A percentile compares a stretch with the other conserved stretches of the same genome.
phyloP scores from a whole-genome alignment of 1,140 invertebrate genomes.

The Pseudomyrmex sp. region DNA sequence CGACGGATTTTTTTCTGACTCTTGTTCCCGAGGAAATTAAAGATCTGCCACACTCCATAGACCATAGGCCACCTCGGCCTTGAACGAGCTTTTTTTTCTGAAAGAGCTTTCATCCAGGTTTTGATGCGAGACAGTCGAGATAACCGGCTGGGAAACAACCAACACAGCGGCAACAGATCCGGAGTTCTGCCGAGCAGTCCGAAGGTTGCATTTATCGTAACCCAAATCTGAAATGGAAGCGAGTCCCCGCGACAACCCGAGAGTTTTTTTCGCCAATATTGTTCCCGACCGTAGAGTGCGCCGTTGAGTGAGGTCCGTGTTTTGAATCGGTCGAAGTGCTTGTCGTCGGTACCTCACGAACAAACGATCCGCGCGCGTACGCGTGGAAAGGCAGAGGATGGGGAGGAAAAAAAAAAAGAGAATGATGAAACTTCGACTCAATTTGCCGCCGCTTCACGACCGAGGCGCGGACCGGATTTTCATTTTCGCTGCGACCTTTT shows the following conservation, averaged over 20 bases:
- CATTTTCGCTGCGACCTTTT: conserved; percentile 51
- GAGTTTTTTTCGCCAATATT: conserved; percentile 32
- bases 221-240: conserved; percentile 69
- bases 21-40: neutral
- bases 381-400: neutral
- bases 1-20: conserved; percentile 53
- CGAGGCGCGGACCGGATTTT: conserved; percentile 28
- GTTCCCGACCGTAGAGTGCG: neutral
- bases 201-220: conserved; percentile 59
- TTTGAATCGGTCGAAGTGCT: conserved; percentile 33
- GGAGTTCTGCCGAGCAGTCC: conserved; percentile 22
- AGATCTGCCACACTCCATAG: neutral
- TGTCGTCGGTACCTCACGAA: conserved; percentile 11
- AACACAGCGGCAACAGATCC: neutral
- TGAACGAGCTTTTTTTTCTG: conserved; percentile 33
- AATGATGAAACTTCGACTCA: conserved; percentile 40
- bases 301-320: conserved; percentile 15
- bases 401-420: conserved; percentile 1
- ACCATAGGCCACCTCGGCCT: conserved; percentile 27
- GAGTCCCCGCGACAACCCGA: conserved; percentile 27
- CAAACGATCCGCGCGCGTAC: conserved; percentile 13
- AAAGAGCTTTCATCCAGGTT: conserved; percentile 25
- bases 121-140: conserved; percentile 50
- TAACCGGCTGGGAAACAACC: conserved; percentile 60
- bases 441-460: conserved; percentile 32